These are phyloP conservation scores for Chymomyza caudatula DNA, from an alignment of 2,888 invertebrate genomes.

Conservation along the genomic window DNA sequence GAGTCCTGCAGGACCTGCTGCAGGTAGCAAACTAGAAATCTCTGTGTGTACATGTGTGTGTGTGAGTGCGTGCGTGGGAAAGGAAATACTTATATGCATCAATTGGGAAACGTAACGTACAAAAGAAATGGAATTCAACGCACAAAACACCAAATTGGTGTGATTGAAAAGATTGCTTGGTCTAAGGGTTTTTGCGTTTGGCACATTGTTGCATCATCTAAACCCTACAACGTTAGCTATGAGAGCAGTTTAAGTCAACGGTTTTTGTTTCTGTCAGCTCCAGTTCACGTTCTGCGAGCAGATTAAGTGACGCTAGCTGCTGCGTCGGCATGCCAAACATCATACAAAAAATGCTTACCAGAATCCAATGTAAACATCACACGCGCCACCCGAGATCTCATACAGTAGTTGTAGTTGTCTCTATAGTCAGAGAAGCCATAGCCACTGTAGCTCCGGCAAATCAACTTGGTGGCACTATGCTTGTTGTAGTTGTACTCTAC, in stretches of 20 bases:
- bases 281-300: conserved; percentile 8
- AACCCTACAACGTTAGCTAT: conserved; percentile 64
- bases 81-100: conserved; percentile 48
- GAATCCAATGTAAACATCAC: conserved; percentile 15
- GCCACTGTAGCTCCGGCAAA: conserved; percentile 29
- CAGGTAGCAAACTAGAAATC: conserved; percentile 57
- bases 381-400: neutral
- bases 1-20: conserved; percentile 58
- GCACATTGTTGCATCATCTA: conserved; percentile 59
- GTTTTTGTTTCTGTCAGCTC: conserved; percentile 35
- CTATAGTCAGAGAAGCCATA: too few species aligned
- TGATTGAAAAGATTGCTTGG: conserved; percentile 12
- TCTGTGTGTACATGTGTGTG: conserved; percentile 17
- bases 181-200: conserved; percentile 11
- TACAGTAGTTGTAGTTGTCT: neutral
- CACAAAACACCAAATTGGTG: neutral
- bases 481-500: conserved; percentile 17
- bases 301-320: conserved; percentile 1
- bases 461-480: conserved; percentile 11
- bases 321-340: conserved; percentile 8
- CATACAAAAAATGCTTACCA: conserved; percentile 3
- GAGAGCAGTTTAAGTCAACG: conserved; percentile 31
- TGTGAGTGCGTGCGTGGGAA: conserved; percentile 56
- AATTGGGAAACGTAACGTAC: neutral
- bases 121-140: conserved; percentile 23